These are phyloP conservation scores for Macrosteles quadrilineatus DNA, from an alignment of 1,140 invertebrate genomes.

Conservation along the genomic window DNA sequence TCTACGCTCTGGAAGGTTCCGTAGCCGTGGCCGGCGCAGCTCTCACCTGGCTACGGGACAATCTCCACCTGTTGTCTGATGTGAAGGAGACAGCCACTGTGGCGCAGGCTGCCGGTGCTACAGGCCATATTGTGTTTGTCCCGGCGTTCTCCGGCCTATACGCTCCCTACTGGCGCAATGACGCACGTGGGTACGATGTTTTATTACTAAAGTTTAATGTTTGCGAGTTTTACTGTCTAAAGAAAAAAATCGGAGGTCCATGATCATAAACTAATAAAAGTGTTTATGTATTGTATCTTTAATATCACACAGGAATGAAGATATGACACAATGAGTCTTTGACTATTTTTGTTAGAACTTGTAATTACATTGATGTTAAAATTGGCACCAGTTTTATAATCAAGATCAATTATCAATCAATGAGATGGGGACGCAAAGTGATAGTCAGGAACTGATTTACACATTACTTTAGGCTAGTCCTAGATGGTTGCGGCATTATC, in stretches of 20 bases:
- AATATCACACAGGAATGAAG: no score
- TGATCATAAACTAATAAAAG: background rate
- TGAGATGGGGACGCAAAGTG: no score
- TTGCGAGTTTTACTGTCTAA: no score
- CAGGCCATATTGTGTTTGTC: conserved; percentile 91
- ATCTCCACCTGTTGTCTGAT: conserved; percentile 74
- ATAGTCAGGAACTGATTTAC: no score
- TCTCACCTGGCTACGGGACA: conserved; percentile 86
- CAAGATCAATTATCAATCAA: no score
- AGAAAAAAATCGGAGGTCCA: background rate
- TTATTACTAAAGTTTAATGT: conserved; percentile 29
- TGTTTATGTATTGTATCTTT: background rate
- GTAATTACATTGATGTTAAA: no score
- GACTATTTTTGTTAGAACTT: no score
- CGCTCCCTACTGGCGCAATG: conserved; percentile 93
- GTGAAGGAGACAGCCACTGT: conserved; percentile 76
- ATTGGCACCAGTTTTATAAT: no score
- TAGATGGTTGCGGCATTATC: no score
- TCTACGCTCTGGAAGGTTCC: conserved; percentile 91
- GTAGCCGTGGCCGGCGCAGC: conserved; percentile 82
- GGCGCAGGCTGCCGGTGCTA: conserved; percentile 70
- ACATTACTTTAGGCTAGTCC: no score
- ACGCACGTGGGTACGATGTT: conserved; percentile 78
- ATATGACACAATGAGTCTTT: no score
- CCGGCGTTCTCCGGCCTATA: conserved; percentile 94